Conservation (phyloP, 2,113 vertebrate genomes). For the Arothron firmamentum region DNA sequence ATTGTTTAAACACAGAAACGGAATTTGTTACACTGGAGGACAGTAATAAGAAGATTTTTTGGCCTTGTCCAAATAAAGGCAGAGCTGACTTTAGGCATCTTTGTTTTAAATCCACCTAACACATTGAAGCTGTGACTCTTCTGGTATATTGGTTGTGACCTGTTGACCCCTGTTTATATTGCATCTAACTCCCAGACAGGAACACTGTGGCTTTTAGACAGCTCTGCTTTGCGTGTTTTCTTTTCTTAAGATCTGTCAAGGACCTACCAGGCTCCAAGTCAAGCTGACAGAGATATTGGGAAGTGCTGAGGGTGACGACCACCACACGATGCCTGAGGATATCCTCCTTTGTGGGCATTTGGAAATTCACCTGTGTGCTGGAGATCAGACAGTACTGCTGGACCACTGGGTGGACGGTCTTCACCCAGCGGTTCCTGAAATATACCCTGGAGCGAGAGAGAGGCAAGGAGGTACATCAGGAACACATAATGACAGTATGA, state of each 20-base stretch:
- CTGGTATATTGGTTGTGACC: background rate
- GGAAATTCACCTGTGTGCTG: conserved; percentile 91
- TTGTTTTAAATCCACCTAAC: too few relatives aligned
- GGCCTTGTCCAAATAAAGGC: too few relatives aligned
- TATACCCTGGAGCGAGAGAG: conserved; percentile 83
- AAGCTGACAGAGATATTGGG: conserved; percentile 97
- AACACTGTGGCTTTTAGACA: background rate
- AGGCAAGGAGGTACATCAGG: conserved; percentile 1
- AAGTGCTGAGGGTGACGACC: conserved; percentile 96
- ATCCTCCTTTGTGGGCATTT: conserved; percentile 97
- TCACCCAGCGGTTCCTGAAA: conserved; percentile 99
- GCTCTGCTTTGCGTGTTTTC: background rate
- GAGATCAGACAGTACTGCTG: conserved; percentile 99
- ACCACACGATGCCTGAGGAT: conserved; percentile 92
- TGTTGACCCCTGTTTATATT: background rate
- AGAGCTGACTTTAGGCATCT: too few relatives aligned
- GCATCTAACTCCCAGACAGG: too few relatives aligned
- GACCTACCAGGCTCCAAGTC: conserved; percentile 92
- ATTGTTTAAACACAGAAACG: too few relatives aligned
- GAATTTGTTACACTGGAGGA: too few relatives aligned
- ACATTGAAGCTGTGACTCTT: too few relatives aligned
- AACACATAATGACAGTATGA: background rate
- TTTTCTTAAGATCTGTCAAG: background rate
- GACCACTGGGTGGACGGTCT: conserved; percentile 96
- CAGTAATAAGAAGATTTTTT: too few relatives aligned